Conservation (phyloP, 2,113 vertebrate species). For the Callocephalon fimbriatum region DNA sequence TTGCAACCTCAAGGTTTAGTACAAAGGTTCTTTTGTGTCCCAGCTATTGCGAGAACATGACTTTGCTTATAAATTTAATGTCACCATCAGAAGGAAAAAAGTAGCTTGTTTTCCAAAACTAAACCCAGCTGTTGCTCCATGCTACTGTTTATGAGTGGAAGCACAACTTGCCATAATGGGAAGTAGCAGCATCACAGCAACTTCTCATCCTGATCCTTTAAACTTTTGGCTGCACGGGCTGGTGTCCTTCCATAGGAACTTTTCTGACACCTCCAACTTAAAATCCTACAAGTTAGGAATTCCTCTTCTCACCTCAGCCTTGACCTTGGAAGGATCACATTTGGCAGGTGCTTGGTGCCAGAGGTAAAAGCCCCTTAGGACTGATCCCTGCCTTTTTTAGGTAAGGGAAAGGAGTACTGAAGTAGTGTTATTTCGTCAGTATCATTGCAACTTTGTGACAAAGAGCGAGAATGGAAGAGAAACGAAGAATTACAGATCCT, state of each 20-base stretch:
- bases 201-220: background rate
- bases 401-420: background rate
- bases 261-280: background rate
- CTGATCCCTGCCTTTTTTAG: background rate
- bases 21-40: background rate
- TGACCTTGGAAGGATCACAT: background rate
- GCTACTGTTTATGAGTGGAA: background rate
- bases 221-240: background rate
- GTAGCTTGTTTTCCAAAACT: background rate
- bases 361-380: background rate
- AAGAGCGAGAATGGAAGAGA: background rate
- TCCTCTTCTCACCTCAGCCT: background rate
- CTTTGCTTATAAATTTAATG: background rate
- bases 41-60: background rate
- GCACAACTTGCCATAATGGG: background rate
- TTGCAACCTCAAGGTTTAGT: background rate
- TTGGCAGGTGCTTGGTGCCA: background rate
- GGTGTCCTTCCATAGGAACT: accelerated
- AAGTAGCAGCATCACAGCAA: background rate
- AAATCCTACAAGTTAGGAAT: background rate
- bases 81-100: background rate
- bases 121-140: background rate
- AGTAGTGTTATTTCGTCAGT: background rate
- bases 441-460: background rate
- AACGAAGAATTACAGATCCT: background rate